phyloP scores from a whole-genome alignment of 92 coral and sea anemone genomes.

The Parazoanthus swiftii region DNA sequence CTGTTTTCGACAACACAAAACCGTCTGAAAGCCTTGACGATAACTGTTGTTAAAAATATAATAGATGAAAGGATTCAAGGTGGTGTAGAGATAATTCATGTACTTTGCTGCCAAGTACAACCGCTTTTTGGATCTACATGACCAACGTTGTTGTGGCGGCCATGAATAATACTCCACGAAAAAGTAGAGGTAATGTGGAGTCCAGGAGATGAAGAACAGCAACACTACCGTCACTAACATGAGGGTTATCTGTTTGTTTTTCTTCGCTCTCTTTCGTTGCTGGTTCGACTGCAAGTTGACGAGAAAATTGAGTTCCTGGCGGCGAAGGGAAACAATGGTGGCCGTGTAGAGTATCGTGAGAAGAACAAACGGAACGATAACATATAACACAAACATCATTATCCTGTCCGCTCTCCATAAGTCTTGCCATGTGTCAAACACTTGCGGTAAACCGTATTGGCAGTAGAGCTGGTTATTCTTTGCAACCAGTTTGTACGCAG shows the following conservation, averaged over 20 bases:
- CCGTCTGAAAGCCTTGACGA: conserved; percentile 20
- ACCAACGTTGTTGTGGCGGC: conserved; percentile 14
- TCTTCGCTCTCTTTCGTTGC: neutral
- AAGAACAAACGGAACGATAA: conserved; percentile 19
- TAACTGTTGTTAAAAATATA: neutral
- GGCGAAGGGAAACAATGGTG: conserved; percentile 2
- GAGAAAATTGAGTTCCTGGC: conserved; percentile 2
- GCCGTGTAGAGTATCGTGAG: conserved; percentile 22
- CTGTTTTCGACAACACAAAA: conserved; percentile 5
- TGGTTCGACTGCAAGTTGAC: neutral
- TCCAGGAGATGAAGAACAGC: conserved; percentile 25
- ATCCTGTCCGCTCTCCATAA: no score
- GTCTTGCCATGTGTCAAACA: no score
- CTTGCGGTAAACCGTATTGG: no score
- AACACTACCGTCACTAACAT: neutral
- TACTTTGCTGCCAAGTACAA: conserved; percentile 8
- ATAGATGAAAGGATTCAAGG: no score
- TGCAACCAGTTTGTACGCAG: no score
- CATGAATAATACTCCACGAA: conserved; percentile 30
- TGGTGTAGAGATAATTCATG: no score
- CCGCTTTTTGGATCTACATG: neutral
- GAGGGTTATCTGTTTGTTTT: no score
- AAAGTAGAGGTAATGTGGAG: conserved; percentile 26
- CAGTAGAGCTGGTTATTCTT: no score
- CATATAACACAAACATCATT: no score